A percentile compares a stretch with the other conserved stretches of the same genome.
phyloP scores from a whole-genome alignment of 1,140 invertebrate species.

The Cherax destructor region DNA sequence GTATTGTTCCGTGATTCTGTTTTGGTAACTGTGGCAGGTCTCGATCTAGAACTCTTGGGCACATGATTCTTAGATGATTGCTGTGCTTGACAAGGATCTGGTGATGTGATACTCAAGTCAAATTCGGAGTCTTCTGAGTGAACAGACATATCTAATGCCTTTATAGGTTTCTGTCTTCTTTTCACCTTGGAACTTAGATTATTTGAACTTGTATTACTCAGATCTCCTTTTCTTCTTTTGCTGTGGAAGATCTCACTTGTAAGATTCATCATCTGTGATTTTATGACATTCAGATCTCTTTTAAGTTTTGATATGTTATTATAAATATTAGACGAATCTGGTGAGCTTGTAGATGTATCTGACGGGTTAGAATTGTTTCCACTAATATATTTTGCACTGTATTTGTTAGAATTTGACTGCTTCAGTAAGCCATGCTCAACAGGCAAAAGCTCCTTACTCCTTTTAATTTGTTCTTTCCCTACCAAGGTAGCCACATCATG shows the following conservation, averaged over 20 bases:
- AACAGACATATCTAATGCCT: not conserved
- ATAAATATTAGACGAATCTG: not conserved
- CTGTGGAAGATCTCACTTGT: conserved; percentile 32
- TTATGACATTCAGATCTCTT: conserved; percentile 23
- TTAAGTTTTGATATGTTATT: conserved; percentile 36
- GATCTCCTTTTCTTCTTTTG: not conserved
- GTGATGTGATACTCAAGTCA: not conserved
- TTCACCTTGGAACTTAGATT: not conserved
- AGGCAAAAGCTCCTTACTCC: not conserved
- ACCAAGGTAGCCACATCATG: not conserved
- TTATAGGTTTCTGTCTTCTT: not conserved
- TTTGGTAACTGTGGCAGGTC: not conserved
- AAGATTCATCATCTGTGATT: conserved; percentile 38
- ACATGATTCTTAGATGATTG: not conserved
- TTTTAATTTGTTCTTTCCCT: not conserved
- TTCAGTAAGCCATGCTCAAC: not conserved
- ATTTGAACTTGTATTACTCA: not conserved
- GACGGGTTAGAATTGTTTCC: not conserved
- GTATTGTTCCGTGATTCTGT: not conserved
- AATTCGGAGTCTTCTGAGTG: not conserved
- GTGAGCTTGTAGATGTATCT: not conserved
- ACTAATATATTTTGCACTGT: conserved; percentile 21
- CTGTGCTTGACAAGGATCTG: not conserved
- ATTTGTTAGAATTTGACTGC: not conserved
- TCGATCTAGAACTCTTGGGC: not conserved